These are phyloP conservation scores for Plagodis pulveraria DNA, from an alignment of 2,888 invertebrate genomes.

Conservation along the genomic window DNA sequence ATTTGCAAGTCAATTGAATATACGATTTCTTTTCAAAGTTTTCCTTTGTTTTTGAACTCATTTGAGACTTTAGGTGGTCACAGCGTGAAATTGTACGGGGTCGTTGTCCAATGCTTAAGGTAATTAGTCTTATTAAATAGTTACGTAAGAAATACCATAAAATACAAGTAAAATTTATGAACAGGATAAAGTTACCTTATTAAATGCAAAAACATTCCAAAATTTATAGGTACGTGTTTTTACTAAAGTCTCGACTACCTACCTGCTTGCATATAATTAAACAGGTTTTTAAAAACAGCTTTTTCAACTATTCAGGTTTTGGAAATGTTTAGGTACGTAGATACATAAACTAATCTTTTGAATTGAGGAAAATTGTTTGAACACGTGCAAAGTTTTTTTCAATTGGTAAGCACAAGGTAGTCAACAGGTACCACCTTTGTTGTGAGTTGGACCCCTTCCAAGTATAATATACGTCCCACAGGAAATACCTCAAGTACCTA, in stretches of 20 bases:
- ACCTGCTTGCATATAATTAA: neutral
- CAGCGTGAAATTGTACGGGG: neutral
- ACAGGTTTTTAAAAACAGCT: constrained; percentile 1
- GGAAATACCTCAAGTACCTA: no score
- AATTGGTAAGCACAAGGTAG: neutral
- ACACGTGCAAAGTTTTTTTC: constrained; percentile 1
- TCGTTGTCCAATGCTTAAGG: neutral
- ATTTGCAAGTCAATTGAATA: constrained; percentile 9
- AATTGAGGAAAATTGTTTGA: constrained; percentile 14
- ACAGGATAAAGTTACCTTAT: no score
- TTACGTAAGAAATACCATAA: no score
- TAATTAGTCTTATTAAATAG: neutral
- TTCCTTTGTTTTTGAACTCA: neutral
- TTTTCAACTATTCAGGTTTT: neutral
- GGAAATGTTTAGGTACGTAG: neutral
- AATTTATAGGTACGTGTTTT: no score
- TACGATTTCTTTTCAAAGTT: constrained; percentile 1
- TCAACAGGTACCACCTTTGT: no score
- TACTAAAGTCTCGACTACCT: no score
- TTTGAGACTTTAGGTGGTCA: neutral
- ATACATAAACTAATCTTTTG: constrained; percentile 7
- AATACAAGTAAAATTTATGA: no score
- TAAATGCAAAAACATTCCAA: no score
- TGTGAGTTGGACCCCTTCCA: no score
- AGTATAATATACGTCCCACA: no score